Evolutionary conservation across 2,888 invertebrate species (phyloP), one percentile per base, ranked within the genome.

Genomic region (Cosmopolites sordidus): DNA sequence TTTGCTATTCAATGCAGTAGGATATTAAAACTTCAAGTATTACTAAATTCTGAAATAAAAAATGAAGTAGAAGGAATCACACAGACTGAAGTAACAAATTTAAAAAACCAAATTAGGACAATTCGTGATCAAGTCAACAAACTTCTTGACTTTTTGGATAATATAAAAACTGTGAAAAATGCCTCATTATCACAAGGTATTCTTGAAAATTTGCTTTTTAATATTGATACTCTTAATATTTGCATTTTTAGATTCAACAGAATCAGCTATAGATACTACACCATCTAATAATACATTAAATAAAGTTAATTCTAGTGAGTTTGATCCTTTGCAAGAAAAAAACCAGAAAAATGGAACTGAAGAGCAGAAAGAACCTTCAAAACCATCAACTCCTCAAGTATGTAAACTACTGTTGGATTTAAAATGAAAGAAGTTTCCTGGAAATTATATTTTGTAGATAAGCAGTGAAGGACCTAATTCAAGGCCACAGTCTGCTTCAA

Each of bases 1-100:
- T 84, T 84, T 76, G 85, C 85, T 22, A 82, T 86, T 60, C 83
- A 84, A 64, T 83, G 81, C 64, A 83, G 82, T 64, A 76, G 83
- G 30, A 80, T 84, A 56, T 71, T 85, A 52, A 83, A 83, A 67
- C 73, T 85, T 48, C 82, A 82, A 60, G 75, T 85, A 50, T 76
- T 83, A 67, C 76, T 77, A 57, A 71, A 69, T 56, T 64, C 63
- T 39, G 72, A 74, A 50, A 61, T 61, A 38, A 70, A 69, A 55
- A 65, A 62, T 46, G 67, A 69, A 40, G 60, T 61, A 30, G 56
- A 54, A 37, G 59, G 58, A n/a, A 51, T 66, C 18, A 61, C 68
- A 45, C 59, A 62, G 39, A 70, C 73, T 58, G 76, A 79, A 62
- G 68, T 79, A 16, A 73, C 71, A 56, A 71, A 75, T 56, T 71